phyloP scores from a whole-genome alignment of 2,888 invertebrate genomes.

The Lymantria monacha region DNA sequence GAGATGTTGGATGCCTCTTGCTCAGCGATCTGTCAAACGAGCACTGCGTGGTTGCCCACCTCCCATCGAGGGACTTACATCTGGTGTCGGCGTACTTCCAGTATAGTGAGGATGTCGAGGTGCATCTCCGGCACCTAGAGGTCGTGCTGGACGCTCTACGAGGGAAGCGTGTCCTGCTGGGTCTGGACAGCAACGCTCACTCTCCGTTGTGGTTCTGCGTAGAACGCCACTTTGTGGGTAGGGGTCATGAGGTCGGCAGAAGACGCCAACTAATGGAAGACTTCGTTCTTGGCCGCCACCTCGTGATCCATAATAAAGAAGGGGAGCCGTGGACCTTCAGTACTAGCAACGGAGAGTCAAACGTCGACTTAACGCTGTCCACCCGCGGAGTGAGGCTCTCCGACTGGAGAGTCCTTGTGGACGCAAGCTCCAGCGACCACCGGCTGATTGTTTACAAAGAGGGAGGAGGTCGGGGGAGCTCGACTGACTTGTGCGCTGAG shows the following conservation, averaged over 20 bases:
- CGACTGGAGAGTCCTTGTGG: too few species aligned
- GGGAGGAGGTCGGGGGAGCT: too few species aligned
- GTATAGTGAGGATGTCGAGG: background rate
- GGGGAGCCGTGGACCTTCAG: conserved; percentile 13
- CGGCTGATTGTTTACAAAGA: too few species aligned
- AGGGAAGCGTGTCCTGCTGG: background rate
- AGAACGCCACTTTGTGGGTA: background rate
- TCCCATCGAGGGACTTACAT: background rate
- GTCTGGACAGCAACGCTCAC: background rate
- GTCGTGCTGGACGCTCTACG: background rate
- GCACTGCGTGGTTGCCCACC: background rate
- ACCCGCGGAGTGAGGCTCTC: too few species aligned
- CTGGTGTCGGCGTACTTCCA: background rate
- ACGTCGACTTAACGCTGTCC: too few species aligned
- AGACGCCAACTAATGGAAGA: background rate
- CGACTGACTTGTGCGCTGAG: too few species aligned
- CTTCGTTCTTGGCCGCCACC: background rate
- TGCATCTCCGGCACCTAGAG: background rate
- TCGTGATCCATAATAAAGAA: background rate
- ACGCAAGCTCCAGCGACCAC: too few species aligned
- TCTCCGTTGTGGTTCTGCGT: background rate
- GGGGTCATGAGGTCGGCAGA: background rate
- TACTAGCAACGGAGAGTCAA: conserved; percentile 9
- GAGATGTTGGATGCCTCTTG: background rate
- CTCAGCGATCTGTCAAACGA: background rate